A percentile compares a stretch with the other conserved stretches of the same genome.
Conservation (phyloP, 2,888 invertebrate species). For the Alsophila aescularia region DNA sequence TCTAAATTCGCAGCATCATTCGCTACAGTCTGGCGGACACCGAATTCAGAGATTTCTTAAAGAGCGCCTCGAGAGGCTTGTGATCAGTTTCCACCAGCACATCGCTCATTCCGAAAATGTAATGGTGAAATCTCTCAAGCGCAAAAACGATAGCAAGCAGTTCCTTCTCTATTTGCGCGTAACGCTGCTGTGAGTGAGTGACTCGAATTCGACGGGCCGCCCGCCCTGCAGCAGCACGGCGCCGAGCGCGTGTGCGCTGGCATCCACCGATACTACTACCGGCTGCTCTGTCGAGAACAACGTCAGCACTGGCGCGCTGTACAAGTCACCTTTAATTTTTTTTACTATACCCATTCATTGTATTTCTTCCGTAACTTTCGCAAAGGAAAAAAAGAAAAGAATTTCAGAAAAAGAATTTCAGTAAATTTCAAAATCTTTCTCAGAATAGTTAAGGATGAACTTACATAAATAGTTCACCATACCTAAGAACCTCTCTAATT, state of each 20-base stretch:
- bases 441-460: conserved; percentile 40
- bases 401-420: no score
- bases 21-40: conserved; percentile 42
- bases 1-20: conserved; percentile 41
- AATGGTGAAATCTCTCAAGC: conserved; percentile 40
- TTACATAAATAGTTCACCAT: conserved; percentile 38
- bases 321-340: conserved; percentile 16
- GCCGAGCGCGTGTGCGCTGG: conserved; percentile 30
- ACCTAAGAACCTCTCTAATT: conserved; percentile 39
- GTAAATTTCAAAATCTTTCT: no score
- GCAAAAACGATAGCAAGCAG: conserved; percentile 45
- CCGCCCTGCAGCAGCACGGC: conserved; percentile 37
- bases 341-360: conserved; percentile 31
- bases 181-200: conserved; percentile 33
- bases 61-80: conserved; percentile 42
- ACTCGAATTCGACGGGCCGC: conserved; percentile 37
- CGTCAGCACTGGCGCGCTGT: conserved; percentile 11
- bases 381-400: no score
- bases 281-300: conserved; percentile 18
- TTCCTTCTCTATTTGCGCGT: conserved; percentile 47
- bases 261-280: conserved; percentile 37
- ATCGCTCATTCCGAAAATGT: conserved; percentile 37
- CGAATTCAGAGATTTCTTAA: conserved; percentile 36
- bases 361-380: conserved; percentile 33
- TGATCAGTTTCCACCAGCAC: conserved; percentile 42